A percentile compares a stretch with the other conserved stretches of the same genome.
phyloP scores from a whole-genome alignment of 2,888 invertebrate genomes.

The Drosophila histrio region DNA sequence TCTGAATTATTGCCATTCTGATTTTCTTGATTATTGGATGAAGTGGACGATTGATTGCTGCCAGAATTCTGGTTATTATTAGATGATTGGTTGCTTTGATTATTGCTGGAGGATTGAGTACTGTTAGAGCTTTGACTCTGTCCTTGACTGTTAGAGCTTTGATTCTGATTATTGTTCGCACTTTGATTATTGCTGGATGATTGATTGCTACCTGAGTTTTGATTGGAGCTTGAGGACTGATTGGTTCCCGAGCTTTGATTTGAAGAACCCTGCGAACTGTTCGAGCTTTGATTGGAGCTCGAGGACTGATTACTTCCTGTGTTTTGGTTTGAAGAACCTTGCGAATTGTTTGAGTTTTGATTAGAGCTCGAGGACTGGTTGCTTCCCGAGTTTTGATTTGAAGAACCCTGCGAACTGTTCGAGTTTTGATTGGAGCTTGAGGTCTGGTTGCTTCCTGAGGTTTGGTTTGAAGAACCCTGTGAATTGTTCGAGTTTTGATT shows the following conservation, averaged over 20 bases:
- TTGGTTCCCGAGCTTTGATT: conserved; percentile 6
- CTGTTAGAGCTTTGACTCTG: conserved; percentile 9
- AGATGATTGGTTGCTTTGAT: conserved; percentile 27
- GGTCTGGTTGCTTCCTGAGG: conserved; percentile 22
- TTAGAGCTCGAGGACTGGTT: conserved; percentile 38
- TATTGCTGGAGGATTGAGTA: conserved; percentile 21
- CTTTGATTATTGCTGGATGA: conserved; percentile 30
- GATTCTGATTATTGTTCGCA: conserved; percentile 11
- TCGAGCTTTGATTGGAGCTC: conserved; percentile 25
- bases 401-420: conserved; percentile 14
- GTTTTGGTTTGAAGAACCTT: too few species aligned
- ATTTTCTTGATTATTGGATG: conserved; percentile 22
- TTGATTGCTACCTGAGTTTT: conserved; percentile 44
- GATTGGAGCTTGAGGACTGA: conserved; percentile 40
- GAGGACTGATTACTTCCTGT: conserved; percentile 42
- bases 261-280: too few species aligned
- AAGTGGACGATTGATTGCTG: conserved; percentile 38
- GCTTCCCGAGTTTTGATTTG: conserved; percentile 31
- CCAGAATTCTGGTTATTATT: conserved; percentile 30
- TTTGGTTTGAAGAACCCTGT: too few species aligned
- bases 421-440: too few species aligned
- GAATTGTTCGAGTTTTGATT: conserved; percentile 37
- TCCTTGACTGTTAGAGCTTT: conserved; percentile 19
- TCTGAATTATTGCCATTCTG: conserved; percentile 35
- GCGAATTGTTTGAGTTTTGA: too few species aligned